Evolutionary conservation across 2,888 invertebrate genomes (phyloP), one percentile per base, ranked within the genome.

Genomic region (Dolomedes plantarius): DNA sequence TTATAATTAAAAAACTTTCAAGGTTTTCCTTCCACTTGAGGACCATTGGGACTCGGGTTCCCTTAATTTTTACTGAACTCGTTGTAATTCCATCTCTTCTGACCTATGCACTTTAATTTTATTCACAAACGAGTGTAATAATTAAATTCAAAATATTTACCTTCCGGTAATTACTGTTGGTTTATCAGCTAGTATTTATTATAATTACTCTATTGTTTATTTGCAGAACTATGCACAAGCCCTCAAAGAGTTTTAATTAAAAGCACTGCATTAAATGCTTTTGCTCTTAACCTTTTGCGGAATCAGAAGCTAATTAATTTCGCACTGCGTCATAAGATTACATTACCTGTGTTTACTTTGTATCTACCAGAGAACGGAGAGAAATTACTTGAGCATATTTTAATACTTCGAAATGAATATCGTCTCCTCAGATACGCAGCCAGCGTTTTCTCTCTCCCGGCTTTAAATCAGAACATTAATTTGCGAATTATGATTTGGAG

Each of bases 231-330:
- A 46, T 16, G 2, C 13, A 41, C 2, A n/a, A 11, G 9, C 16
- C 13, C 56, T 56, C 1, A 56, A 56, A 56, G 5, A 23, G 23
- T 56, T 56, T 56, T 56, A 56, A 56, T 56, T 56, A 56, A 56
- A 56, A 56, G 56, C 19, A 1, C 23, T 23, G 23, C 19, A 56
- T 23, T 56, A 56, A 56, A n/a, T 56, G 56, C n/a, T 23, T 56
- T 56, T 56, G 23, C 3, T 56, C 23, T 2, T 19, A 23, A 56
- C 3, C 56, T 23, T n/a, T 56, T 56, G 5, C 23, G 23, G 2
- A 23, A 19, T 56, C 56, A 1, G 1, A 23, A 5, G 7, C 56
- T 56, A 56, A 56, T 56, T 56, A 56, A 19, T 23, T 56, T 56
- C 56, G 23, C 23, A 23, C 5, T 6, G 56, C 56, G 6, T n/a